Evolutionary conservation across 1,140 invertebrate species (phyloP).

Genomic region (Dinoponera quadriceps): DNA sequence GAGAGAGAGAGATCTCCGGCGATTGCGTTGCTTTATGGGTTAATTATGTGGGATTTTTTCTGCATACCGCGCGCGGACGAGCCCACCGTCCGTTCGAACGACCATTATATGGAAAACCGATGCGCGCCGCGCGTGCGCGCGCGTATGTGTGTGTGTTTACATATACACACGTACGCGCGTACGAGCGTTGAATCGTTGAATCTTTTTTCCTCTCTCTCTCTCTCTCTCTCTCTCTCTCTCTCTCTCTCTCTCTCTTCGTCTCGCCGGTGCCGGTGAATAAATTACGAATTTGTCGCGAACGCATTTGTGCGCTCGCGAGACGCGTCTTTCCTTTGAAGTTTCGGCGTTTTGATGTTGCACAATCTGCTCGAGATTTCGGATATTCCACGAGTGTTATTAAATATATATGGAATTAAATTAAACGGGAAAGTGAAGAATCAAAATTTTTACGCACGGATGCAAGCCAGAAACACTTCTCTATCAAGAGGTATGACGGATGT

Average conservation of each 20-base stretch:
- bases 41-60: conserved; percentile 77
- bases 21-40: conserved; percentile 80
- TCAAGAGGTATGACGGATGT: no score
- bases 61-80: conserved; percentile 54
- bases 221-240: no score
- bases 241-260: conserved; percentile 38
- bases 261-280: conserved; percentile 38
- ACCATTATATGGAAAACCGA: conserved; percentile 71
- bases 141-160: neutral
- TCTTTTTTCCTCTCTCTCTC: no score
- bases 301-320: neutral
- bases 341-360: no score
- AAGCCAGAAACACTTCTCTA: no score
- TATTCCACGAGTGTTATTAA: no score
- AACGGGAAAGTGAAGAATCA: no score
- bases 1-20: conserved; percentile 68
- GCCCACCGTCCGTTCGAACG: conserved; percentile 40
- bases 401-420: no score
- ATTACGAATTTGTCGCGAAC: conserved; percentile 38
- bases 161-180: neutral
- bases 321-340: no score
- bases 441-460: no score
- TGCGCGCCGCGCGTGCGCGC: neutral
- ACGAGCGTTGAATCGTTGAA: conserved; percentile 46
- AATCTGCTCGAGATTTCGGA: no score